Evolutionary conservation across 2,797 vertebrate genomes (phyloP).

Genomic region (Premnoplex brunnescens): DNA sequence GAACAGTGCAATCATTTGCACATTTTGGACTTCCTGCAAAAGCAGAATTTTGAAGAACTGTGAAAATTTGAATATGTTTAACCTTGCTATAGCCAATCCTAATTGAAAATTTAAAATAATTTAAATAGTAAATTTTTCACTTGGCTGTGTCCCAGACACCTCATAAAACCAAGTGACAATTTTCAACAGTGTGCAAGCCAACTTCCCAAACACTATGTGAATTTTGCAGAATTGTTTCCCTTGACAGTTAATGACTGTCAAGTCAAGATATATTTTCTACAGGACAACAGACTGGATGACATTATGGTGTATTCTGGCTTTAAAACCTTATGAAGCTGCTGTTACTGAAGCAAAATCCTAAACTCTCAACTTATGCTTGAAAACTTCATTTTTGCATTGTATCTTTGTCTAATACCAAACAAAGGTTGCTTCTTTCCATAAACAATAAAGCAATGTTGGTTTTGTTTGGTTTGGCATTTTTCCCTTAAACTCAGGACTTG

Average conservation of each 20-base stretch:
- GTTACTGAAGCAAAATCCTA: not conserved
- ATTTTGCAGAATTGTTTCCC: not conserved
- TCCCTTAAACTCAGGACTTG: not conserved
- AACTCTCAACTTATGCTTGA: not conserved
- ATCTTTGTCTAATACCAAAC: not conserved
- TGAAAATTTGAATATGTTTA: not conserved
- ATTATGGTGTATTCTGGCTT: not conserved
- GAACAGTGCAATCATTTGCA: not conserved
- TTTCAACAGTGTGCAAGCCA: not conserved
- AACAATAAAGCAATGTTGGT: not conserved
- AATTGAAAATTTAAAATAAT: not conserved
- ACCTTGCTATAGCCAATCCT: not conserved
- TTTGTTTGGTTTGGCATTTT: not conserved
- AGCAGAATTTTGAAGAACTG: not conserved
- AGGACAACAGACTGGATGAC: not conserved
- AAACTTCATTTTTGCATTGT: not conserved
- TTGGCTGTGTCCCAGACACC: not conserved
- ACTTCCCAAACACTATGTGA: not conserved
- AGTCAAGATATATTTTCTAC: not conserved
- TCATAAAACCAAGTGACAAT: not conserved
- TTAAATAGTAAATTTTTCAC: not conserved
- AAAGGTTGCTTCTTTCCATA: not conserved
- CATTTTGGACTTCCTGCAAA: not conserved
- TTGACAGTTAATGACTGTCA: not conserved
- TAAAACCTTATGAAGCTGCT: not conserved